Base-by-base conservation (phyloP, 2,113 vertebrate species). In the Zosterops lateralis region DNA sequence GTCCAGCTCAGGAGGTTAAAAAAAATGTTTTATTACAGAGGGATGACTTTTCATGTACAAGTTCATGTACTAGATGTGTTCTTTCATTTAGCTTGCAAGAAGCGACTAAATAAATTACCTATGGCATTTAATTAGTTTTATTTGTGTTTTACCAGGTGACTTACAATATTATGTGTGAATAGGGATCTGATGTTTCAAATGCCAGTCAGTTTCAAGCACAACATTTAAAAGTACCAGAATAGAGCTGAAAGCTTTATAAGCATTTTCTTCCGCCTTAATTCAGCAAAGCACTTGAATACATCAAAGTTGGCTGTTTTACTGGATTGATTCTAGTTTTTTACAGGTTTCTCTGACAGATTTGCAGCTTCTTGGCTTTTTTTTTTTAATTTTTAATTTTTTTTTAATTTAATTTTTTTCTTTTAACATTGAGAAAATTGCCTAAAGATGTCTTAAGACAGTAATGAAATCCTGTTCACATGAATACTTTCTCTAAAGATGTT, bases 81-180 rank as follows among this genome's bases (percentile, higher is more conserved):
- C 82, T 95, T 95, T 85, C 75, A 71, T 92, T 92, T 87, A 32
- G 44, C 44, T 87, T 84, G 51, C 71, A 92, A 92, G 72, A 92
- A 77, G 56, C 85, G 64, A 60, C 82, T 92, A 91, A 91, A 87
- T 91, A 95, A 90, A 95, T 93, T 95, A 89, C 34, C 57, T 84
- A 60, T 72, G 72, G 25, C 61, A 91, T 91, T 83, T 95, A 83
- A 95, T 94, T 94, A 85, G 40, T 74, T 95, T 88, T 89, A 89
- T 91, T 93, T 91, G 40, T 91, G 71, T 77, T 97, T 94, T 91
- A 65, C 60, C 42, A 90, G 79, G 56, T 77, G 53, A 91, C 68
- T 91, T 89, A 34, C 2, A 74, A 73, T 78, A 66, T 79, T 76
- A 7, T 29, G 84, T 80, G 68, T 92, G 64, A 89, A 77, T 14